Base-by-base conservation (phyloP, 1,140 invertebrate genomes). In the Hylaeus volcanicus region DNA sequence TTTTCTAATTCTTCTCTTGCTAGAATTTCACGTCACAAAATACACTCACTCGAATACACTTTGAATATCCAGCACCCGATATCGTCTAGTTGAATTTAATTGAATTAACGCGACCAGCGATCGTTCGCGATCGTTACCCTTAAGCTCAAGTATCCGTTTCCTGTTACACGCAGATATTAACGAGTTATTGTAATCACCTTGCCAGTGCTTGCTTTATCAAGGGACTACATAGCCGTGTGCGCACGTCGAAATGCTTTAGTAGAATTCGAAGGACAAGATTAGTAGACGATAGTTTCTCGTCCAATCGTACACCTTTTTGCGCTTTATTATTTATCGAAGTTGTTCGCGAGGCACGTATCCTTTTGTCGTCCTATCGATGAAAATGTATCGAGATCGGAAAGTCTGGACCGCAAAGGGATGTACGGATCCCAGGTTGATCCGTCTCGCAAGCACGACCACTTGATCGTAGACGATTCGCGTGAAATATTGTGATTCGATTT, bases 401-500 rank as follows among this genome's bases (percentile, higher is more conserved):
- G 26, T 26, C 26, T 26, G 26, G 26, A 26, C 26, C 26, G 26
- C 26, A 26, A 26, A 26, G 0, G 26, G 26, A 26, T 26, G 26
- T 26, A 26, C 0, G 0, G 26, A 26, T 26, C 26, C 26, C 26
- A 26, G 78, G 78, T 65, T 51, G 37, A 80, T 86, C 76, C 66
- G 68, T 83, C 74, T 83, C 15, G 39, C 2, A 1, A 51, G 51
- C 9, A 51, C 51, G 51, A 51, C 51, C 51, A 51, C 9, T 11
- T 6, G 11, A 6, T 71, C 56, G 79, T 72, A 72, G 45, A 73
- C 73, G 79, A 71, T 86, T 77, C 75, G 65, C 63, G 74, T 63
- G 69, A 79, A 73, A 70, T 45, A 82, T 79, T 85, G 83, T 82
- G 85, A 86, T 84, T 73, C 74, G 69, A 85, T 9, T 64, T 82